Conservation (phyloP, 2,113 vertebrate species). For the Nothocercus nigrocapillus region DNA sequence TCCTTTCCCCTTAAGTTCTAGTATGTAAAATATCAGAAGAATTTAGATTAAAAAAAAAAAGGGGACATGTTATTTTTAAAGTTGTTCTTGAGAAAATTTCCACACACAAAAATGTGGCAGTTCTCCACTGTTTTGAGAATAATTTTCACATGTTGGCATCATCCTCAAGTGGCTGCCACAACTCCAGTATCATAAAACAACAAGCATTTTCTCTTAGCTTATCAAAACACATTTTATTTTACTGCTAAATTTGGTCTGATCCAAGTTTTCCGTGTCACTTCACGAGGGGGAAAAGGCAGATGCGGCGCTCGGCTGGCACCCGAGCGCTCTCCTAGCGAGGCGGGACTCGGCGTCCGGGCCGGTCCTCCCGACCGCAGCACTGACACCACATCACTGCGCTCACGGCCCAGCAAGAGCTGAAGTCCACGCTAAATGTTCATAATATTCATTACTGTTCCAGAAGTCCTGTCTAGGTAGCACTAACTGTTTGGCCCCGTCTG, state of each 20-base stretch:
- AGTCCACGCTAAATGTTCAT: background rate
- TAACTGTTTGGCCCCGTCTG: conserved; percentile 62
- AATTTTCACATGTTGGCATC: conserved; percentile 49
- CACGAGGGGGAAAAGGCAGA: conserved; percentile 44
- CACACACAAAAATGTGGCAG: conserved; percentile 41
- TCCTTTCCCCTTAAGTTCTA: conserved; percentile 54
- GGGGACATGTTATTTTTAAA: conserved; percentile 49
- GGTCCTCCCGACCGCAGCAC: background rate
- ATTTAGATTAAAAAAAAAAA: conserved; percentile 60
- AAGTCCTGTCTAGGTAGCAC: conserved; percentile 46
- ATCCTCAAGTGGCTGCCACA: conserved; percentile 30
- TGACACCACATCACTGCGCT: background rate
- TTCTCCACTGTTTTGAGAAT: conserved; percentile 54
- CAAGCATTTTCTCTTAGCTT: conserved; percentile 59
- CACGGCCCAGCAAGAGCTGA: background rate
- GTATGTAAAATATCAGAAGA: conserved; percentile 65
- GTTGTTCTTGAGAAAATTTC: conserved; percentile 61
- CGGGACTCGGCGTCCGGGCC: background rate
- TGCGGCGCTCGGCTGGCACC: background rate
- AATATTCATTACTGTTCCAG: conserved; percentile 27
- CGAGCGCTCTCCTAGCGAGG: background rate
- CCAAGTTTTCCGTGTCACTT: conserved; percentile 60
- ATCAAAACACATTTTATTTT: conserved; percentile 73
- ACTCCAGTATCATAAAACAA: conserved; percentile 35
- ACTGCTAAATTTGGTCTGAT: conserved; percentile 67